Evolutionary conservation across 2,797 vertebrate species (phyloP).

Genomic region (Urophycis tenuis): DNA sequence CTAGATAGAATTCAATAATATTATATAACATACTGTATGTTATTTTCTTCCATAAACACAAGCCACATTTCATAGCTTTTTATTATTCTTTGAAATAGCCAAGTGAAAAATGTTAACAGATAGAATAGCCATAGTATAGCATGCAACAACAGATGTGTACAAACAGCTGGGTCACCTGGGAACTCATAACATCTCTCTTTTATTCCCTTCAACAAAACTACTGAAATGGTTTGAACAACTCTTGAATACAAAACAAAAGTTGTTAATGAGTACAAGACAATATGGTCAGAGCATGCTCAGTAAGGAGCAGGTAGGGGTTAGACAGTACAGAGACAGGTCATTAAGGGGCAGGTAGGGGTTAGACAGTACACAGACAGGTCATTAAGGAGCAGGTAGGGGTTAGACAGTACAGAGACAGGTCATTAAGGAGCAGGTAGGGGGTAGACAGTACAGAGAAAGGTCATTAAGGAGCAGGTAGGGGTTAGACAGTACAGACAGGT

Average conservation of each 20-base stretch:
- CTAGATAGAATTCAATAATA: not conserved
- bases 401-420: not conserved
- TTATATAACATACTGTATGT: not conserved
- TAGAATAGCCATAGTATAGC: conserved; percentile 44
- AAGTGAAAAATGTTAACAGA: conserved; percentile 58
- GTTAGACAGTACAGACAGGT: not conserved
- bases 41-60: conserved; percentile 1
- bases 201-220: not conserved
- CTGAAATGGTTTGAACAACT: not conserved
- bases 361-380: too few relatives aligned
- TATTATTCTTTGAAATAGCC: conserved; percentile 61
- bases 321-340: conserved; percentile 1
- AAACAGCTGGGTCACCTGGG: not conserved
- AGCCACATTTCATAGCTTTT: conserved; percentile 50
- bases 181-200: not conserved
- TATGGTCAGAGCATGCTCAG: not conserved
- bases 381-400: not conserved
- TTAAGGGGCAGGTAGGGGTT: not conserved
- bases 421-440: not conserved
- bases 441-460: too few relatives aligned
- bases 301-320: too few relatives aligned
- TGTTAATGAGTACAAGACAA: conserved; percentile 33
- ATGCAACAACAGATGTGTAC: conserved; percentile 47
- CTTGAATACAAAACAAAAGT: not conserved
- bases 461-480: not conserved